Percentiles rank a stretch among this genome's conserved stretches.
phyloP scores from a whole-genome alignment of 2,888 invertebrate species.

The Brachyptera putata region DNA sequence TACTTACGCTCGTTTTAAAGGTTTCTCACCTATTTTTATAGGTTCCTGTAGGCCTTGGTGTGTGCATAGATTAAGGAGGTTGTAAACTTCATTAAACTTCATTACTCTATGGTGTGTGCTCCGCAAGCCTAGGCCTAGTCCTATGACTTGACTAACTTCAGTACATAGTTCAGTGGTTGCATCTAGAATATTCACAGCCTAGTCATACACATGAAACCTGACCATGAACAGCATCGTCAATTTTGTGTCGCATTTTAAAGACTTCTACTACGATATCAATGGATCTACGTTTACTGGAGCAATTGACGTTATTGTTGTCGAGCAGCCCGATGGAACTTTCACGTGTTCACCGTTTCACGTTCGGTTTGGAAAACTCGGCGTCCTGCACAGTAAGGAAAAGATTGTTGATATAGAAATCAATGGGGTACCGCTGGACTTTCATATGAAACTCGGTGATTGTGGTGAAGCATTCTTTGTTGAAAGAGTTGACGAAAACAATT shows the following conservation, averaged over 20 bases:
- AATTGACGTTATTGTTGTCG: constrained; percentile 96
- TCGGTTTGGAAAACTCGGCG: constrained; percentile 97
- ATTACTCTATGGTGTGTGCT: no score
- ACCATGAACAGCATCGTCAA: constrained; percentile 81
- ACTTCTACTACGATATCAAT: constrained; percentile 98
- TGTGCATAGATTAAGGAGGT: no score
- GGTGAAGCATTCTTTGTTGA: constrained; percentile 99
- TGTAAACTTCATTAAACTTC: no score
- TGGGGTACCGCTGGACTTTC: constrained; percentile 86
- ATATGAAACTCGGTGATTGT: constrained; percentile 98
- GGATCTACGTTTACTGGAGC: constrained; percentile 97
- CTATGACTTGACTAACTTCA: no score
- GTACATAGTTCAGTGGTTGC: no score
- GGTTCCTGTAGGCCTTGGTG: no score
- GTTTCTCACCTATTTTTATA: no score
- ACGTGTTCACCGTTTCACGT: constrained; percentile 98
- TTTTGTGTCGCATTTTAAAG: constrained; percentile 86
- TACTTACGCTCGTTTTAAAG: no score
- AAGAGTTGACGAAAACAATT: constrained; percentile 72
- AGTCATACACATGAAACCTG: constrained; percentile 37
- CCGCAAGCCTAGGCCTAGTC: no score
- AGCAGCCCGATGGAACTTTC: constrained; percentile 92
- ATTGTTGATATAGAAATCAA: constrained; percentile 98
- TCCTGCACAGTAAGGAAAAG: constrained; percentile 92
- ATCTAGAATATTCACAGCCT: no score